These are phyloP conservation scores for Oeneis ivallda DNA, from an alignment of 2,888 invertebrate species.

Conservation along the genomic window DNA sequence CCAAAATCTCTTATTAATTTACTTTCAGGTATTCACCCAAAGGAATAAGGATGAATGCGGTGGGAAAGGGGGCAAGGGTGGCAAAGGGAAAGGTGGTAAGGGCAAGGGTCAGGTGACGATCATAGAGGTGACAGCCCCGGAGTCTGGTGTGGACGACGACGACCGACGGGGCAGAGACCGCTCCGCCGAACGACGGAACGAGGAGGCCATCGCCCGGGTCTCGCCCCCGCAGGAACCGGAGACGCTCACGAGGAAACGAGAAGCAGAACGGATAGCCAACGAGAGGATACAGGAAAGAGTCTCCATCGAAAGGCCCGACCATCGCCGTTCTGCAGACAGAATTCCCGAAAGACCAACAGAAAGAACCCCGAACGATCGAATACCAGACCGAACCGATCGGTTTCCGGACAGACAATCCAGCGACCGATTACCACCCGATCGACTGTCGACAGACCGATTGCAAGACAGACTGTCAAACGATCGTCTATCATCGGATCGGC, in stretches of 20 bases:
- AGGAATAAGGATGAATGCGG: slow-evolving; percentile 82
- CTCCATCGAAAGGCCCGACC: slow-evolving; percentile 51
- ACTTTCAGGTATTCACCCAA: slow-evolving; percentile 74
- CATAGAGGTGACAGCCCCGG: slow-evolving; percentile 79
- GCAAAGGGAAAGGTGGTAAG: slow-evolving; percentile 87
- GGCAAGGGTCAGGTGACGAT: slow-evolving; percentile 88
- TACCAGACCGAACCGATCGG: slow-evolving; percentile 40
- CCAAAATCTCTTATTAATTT: background rate
- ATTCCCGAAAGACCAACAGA: slow-evolving; percentile 52
- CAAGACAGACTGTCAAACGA: slow-evolving; percentile 38
- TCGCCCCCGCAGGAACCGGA: slow-evolving; percentile 63
- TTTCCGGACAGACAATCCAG: slow-evolving; percentile 41
- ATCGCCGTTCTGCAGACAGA: slow-evolving; percentile 52
- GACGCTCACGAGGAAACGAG: slow-evolving; percentile 47
- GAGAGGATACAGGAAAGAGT: slow-evolving; percentile 53
- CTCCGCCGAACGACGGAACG: slow-evolving; percentile 59
- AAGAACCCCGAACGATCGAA: slow-evolving; percentile 37
- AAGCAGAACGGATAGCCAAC: slow-evolving; percentile 48
- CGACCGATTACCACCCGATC: slow-evolving; percentile 43
- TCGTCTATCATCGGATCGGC: slow-evolving; percentile 43
- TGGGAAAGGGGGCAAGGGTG: slow-evolving; percentile 87
- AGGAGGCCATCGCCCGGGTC: slow-evolving; percentile 66
- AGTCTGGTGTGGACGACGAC: slow-evolving; percentile 67
- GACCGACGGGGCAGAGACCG: slow-evolving; percentile 67
- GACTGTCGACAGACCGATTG: slow-evolving; percentile 43